phyloP scores from a whole-genome alignment of 2,888 invertebrate genomes.

The Rhodophaea formosa region DNA sequence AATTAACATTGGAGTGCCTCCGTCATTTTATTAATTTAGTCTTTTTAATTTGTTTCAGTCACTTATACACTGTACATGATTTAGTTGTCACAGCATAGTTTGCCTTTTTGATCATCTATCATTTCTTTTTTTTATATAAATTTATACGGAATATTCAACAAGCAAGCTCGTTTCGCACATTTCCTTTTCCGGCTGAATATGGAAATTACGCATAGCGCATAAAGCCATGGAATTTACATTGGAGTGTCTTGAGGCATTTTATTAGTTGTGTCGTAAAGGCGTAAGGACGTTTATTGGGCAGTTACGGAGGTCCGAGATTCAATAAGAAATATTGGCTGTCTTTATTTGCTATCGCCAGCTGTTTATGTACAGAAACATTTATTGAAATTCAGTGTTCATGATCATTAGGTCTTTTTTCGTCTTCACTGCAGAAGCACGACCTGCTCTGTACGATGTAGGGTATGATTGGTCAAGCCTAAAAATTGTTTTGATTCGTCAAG shows the following conservation, averaged over 20 bases:
- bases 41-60: no score
- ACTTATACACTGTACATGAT: no score
- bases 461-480: no score
- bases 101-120: no score
- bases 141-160: background rate
- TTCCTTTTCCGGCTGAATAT: slow-evolving; percentile 2
- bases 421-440: no score
- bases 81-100: no score
- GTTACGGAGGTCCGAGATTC: slow-evolving; percentile 59
- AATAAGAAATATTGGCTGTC: slow-evolving; percentile 53
- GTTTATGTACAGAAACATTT: background rate
- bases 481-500: no score
- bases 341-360: background rate
- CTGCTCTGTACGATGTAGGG: no score
- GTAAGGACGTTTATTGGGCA: slow-evolving; percentile 55
- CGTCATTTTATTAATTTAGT: no score
- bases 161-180: background rate
- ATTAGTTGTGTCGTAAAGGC: slow-evolving; percentile 48
- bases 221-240: slow-evolving; percentile 44
- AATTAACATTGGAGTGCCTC: no score
- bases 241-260: slow-evolving; percentile 42
- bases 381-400: background rate
- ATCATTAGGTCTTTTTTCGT: background rate
- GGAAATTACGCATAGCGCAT: slow-evolving; percentile 21
- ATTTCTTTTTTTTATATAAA: no score